phyloP scores from a whole-genome alignment of 35 echinoderm and acorn worm species.

The Amphiura filiformis region DNA sequence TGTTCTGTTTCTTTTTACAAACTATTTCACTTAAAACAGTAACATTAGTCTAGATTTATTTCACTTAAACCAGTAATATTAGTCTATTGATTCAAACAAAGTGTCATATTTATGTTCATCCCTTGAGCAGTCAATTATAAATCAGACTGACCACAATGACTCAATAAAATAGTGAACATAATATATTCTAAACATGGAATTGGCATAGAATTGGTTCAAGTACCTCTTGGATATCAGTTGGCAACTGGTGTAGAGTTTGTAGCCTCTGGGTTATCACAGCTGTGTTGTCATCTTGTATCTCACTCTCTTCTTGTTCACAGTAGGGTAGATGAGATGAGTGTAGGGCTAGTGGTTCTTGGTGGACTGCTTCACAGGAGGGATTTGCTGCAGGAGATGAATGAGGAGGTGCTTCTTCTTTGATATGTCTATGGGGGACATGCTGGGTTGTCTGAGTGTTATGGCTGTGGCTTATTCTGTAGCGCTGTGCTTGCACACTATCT shows the following conservation, averaged over 20 bases:
- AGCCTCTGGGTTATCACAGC: neutral
- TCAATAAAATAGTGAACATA: no score
- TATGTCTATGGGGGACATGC: neutral
- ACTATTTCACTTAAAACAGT: no score
- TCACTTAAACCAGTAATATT: no score
- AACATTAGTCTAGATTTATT: no score
- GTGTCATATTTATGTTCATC: no score
- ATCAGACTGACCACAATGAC: no score
- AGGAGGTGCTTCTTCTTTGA: neutral
- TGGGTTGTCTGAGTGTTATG: neutral
- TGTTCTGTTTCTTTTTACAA: no score
- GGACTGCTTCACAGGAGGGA: neutral
- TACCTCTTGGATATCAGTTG: no score
- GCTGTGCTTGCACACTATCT: neutral
- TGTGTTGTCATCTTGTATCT: neutral
- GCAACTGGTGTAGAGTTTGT: neutral
- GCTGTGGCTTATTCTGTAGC: neutral
- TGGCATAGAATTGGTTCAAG: no score
- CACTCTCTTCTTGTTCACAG: neutral
- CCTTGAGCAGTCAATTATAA: no score
- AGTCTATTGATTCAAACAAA: no score
- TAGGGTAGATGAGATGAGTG: neutral
- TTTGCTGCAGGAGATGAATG: neutral
- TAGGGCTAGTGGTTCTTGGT: neutral
- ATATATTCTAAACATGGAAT: no score